Base-by-base conservation (phyloP, 2,113 vertebrate species). In the Aptenodytes forsteri region DNA sequence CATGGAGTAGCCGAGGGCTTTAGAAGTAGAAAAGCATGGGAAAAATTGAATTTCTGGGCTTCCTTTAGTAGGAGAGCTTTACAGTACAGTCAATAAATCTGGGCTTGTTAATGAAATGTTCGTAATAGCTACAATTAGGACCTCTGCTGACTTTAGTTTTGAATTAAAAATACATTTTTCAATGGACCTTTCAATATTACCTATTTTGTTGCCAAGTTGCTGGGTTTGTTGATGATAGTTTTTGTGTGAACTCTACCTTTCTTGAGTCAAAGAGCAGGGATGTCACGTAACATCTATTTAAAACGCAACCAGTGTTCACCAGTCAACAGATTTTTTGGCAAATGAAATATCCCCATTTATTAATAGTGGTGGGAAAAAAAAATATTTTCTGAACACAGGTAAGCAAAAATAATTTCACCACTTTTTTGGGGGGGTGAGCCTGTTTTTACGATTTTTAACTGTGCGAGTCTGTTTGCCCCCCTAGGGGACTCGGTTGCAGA, bases 311-410 rank as follows among this genome's bases (percentile, higher is more conserved):
- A 10, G 9, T 13, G 21, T 75, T 78, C 14, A 15, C 59, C 77
- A 30, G 38, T 58, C n/a, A 50, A 11, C 26, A 50, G 32, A 21
- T 32, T 69, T 54, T 64, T 64, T 92, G 67, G 69, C 26, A 67
- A 46, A 59, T 44, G 5, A 83, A 59, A 47, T 38, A 70, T 15
- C 52, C 29, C 44, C 8, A 16, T 64, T 90, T 58, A 16, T 40
- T 85, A 47, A 36, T 34, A 32, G 5, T 2, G 1, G 15, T 3
- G 7, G 16, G 4, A 2, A 2, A 19, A 38, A 38, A 0, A 59
- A 13, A 22, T 25, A 2, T 16, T 25, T 65, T 93, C 70, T 70
- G 19, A 81, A 82, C 6, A 10, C 16, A n/a, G 40, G 1, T 23
- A n/a, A 67, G 18, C 49, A 83, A 70, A 89, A 75, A 38, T 56